Evolutionary conservation across 2,113 vertebrate genomes (phyloP), one percentile per base, ranked within the genome.

Genomic region (Rhinichthys klamathensis): DNA sequence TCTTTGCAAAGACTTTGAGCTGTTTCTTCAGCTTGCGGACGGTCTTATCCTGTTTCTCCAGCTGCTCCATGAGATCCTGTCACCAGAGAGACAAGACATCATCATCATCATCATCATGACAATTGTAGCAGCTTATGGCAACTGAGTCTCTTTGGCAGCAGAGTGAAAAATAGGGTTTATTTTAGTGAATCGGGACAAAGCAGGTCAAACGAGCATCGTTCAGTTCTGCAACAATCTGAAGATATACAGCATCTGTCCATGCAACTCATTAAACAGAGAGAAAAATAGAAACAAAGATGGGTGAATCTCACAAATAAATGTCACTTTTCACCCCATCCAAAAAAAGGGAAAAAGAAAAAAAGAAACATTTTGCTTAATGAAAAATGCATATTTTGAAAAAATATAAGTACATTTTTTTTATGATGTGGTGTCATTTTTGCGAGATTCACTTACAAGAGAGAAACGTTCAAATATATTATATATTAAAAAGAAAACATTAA

Each of bases 11-110:
- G 12, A 99, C 96, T 94, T 99, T 99, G 69, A 99, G 92, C 91
- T 99, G 98, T 87, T 99, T 99, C 94, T 99, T 99, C 73, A 99
- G 94, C 90, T 99, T 99, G 84, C 98, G 97, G 84, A 99, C 97
- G n/a, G 97, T 99, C 93, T 98, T 96, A 92, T 99, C 98, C 91
- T 99, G 98, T 89, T 99, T 99, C 94, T 99, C 98, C 89, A 99
- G 93, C 92, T 99, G 98, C 89, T 99, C 98, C 97, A 99, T 97
- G 63, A 99, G 95, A 93, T 99, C 98, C 98, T 99, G 46, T 38
- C 82, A n/a, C 32, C 46, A 27, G 74, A 83, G 32, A 87, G 80
- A 86, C 61, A 2, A 82, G 25, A 25, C 46, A 84, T 69, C 83
- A 32, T 65, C 32, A 60, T 38, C 21, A 70, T 2, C 38, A 38